Base-by-base conservation (phyloP, 2,113 vertebrate species). In the Lucifuga dentata region DNA sequence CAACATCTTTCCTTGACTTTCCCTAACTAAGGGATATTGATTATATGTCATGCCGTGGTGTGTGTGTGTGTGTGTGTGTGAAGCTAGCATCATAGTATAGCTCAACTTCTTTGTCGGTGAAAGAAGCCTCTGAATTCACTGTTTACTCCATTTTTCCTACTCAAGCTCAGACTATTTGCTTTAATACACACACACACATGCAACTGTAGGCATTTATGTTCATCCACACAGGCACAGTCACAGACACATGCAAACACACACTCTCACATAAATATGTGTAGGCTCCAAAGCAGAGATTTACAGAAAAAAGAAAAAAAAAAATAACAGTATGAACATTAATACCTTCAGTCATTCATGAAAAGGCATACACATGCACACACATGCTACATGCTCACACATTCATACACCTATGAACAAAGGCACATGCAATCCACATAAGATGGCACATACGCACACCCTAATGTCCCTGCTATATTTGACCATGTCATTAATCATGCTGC, bases 401-500 rank as follows among this genome's bases (percentile, higher is more conserved):
- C 17, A 35, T n/a, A n/a, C n/a, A n/a, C n/a, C n/a, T n/a, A n/a
- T n/a, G n/a, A 5, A 55, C n/a, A n/a, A n/a, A n/a, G n/a, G 8
- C n/a, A n/a, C n/a, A n/a, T n/a, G 5, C 26, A 29, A 29, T 5
- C 8, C 36, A 38, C 36, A 38, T 12, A 38, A 8, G 13, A 6
- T 9, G 13, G 11, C 32, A 56, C 35, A 38, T 12, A 57, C 20
- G 20, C 19, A 44, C 41, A 44, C 16, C 3, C 8, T 7, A 5
- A 40, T 40, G 15, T n/a, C 6, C 13, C 38, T 1, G 38, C 38
- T 19, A 17, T 24, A 52, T 51, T 13, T 11, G 48, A 19, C n/a
- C 21, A 29, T 24, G 23, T 17, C 63, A 55, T 66, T 66, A 66
- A 66, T 55, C 63, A 36, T n/a, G 0, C 49, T 23, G 62, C 26